A percentile compares a stretch with the other conserved stretches of the same genome.
These are phyloP conservation scores for Spicauda simplicius DNA, from an alignment of 2,888 invertebrate species.

Conservation along the genomic window DNA sequence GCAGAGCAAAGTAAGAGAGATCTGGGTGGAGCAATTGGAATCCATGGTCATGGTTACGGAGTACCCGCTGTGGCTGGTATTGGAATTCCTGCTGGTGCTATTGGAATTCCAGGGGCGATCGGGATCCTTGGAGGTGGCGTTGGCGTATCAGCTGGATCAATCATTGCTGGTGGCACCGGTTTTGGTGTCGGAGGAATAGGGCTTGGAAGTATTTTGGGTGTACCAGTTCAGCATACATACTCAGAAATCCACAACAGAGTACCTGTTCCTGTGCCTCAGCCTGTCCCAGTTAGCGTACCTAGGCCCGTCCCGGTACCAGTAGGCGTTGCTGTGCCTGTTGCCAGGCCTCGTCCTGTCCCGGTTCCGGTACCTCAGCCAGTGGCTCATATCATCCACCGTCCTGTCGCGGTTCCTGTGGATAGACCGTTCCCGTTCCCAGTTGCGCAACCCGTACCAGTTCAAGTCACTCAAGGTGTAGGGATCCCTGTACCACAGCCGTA, in stretches of 20 bases:
- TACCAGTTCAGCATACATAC: conserved; percentile 69
- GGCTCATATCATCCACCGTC: conserved; percentile 68
- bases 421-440: conserved; percentile 83
- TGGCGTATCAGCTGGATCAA: conserved; percentile 7
- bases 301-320: conserved; percentile 79
- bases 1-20: conserved; percentile 52
- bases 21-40: conserved; percentile 28
- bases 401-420: conserved; percentile 77
- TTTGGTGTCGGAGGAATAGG: conserved; percentile 5
- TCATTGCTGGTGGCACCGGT: background rate
- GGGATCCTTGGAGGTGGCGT: conserved; percentile 5
- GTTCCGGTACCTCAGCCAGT: conserved; percentile 74
- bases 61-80: no score
- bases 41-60: background rate
- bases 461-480: conserved; percentile 78
- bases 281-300: conserved; percentile 66
- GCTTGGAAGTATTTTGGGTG: conserved; percentile 31
- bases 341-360: conserved; percentile 65
- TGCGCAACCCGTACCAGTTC: conserved; percentile 80
- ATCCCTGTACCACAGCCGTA: conserved; percentile 84
- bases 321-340: conserved; percentile 78
- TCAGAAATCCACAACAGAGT: conserved; percentile 79
- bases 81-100: conserved; percentile 3
- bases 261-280: conserved; percentile 80
- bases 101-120: background rate